Evolutionary conservation across 2,888 invertebrate genomes (phyloP), one percentile per base, ranked within the genome.

Genomic region (Agonopterix alstromeriana): DNA sequence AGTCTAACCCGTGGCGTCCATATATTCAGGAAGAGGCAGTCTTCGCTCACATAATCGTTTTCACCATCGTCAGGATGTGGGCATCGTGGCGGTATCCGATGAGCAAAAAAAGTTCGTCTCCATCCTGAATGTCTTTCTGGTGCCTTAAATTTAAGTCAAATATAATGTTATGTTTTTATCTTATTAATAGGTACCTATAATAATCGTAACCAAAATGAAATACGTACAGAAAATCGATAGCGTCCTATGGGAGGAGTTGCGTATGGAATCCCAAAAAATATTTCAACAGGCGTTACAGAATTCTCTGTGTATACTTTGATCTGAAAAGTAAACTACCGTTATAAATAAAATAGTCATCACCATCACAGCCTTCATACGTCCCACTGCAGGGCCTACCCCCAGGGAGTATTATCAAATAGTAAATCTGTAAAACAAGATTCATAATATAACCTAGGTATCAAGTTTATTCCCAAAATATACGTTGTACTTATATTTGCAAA

Each of bases 21-120:
- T 54, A 98, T 93, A 70, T 97, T 97, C 46, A 98, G 81, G 70
- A 93, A 96, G n/a, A 98, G 90, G 67, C 98, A 98, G 77, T 98
- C 96, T 85, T 97, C 96, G 53, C 84, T 90, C 67, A 61, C 75
- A 60, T 65, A 81, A 36, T 73, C 72, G 41, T 62, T 72, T 48
- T 62, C 70, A 45, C 65, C 61, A 50, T 71, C 74, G 38, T 54
- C 70, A 44, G 89, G 73, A 69, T 94, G 93, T 0, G 93, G 92
- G 67, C 95, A 95, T 35, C 92, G 90, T n/a, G 93, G 90, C 46
- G 91, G 92, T 71, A 92, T 92, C 55, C 93, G 91, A 62, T 91
- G 92, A 36, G 95, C 94, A 57, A 91, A 91, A 27, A 92, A 90
- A 2, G 93, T 93, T 14, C 91, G 85, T 69, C 93, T 92, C 93